Evolutionary conservation across 2,888 invertebrate species (phyloP), one percentile per base, ranked within the genome.

Genomic region (Sipunculus nudus): DNA sequence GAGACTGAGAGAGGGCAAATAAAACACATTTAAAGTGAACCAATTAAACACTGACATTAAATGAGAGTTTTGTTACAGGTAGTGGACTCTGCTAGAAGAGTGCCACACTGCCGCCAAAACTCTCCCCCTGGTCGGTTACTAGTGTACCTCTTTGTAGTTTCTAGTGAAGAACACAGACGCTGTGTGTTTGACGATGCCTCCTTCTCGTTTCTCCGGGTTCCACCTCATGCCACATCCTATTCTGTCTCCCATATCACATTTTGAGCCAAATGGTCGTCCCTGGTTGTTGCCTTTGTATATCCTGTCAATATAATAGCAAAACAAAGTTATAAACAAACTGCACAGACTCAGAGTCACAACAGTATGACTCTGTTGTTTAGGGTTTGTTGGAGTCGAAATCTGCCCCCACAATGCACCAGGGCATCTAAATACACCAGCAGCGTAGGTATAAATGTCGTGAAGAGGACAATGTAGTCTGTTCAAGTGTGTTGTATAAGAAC

Each of bases 71-170:
- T 35, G 10, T 16, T 13, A 16, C 16, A 10, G 16, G 10, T 13
- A 13, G 38, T 13, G 38, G 10, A 38, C 13, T 6, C 10, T 35
- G 16, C 35, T n/a, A 23, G n/a, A 3, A 35, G 13, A 41, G 19
- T 26, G 26, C 41, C 26, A 35, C 3, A 26, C 28, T 23, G n/a
- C 16, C n/a, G 10, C 45, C 21, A 25, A 26, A n/a, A 29, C 13
- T 26, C 43, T 10, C 8, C 43, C 19, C 13, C n/a, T 25, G n/a
- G 5, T 28, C 13, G 35, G 6, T 23, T 32, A 50, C 43, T 40
- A n/a, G n/a, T 64, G 48, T 70, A 84, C 85, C 81, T 85, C 85
- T 72, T 82, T 82, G 28, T 85, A 84, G 74, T 85, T 85, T 58
- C 78, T 77, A 25, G 85, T 84, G 73, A 85, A 85, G 75, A 84